Percentiles rank a stretch among this genome's conserved stretches.
Evolutionary conservation across 2,888 invertebrate genomes (phyloP).

Genomic region (Didymodactylos carnosus): DNA sequence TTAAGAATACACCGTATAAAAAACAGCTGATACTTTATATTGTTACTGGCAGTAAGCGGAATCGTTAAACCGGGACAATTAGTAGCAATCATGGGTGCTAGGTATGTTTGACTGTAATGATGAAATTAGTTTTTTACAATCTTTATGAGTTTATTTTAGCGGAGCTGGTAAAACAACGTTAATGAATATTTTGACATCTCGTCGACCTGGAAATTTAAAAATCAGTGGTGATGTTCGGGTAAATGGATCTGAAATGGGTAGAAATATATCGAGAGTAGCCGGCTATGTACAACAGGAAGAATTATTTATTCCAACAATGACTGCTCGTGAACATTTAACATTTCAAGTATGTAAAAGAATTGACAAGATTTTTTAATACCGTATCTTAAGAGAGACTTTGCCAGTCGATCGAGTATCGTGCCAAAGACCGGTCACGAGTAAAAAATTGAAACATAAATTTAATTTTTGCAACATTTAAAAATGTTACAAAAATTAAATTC

Average conservation of each 20-base stretch:
- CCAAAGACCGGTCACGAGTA: too few species aligned
- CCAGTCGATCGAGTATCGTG: too few species aligned
- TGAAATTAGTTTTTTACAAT: too few species aligned
- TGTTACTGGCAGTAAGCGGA: background rate
- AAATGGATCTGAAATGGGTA: constrained; percentile 46
- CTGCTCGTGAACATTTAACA: constrained; percentile 8
- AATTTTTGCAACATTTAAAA: too few species aligned
- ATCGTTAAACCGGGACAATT: constrained; percentile 10
- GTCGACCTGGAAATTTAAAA: constrained; percentile 40
- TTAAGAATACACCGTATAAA: too few species aligned
- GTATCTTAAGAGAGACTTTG: too few species aligned
- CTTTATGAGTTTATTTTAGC: too few species aligned
- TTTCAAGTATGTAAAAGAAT: constrained; percentile 1
- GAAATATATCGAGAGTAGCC: constrained; percentile 37
- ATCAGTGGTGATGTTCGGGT: constrained; percentile 33
- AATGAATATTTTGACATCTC: constrained; percentile 64
- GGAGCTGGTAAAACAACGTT: constrained; percentile 65
- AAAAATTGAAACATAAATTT: too few species aligned
- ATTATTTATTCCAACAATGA: constrained; percentile 55
- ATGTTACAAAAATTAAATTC: background rate
- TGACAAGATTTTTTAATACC: too few species aligned
- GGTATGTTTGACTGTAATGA: too few species aligned
- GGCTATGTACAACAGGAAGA: constrained; percentile 87
- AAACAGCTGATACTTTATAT: background rate
- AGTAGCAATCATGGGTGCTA: constrained; percentile 13